These are phyloP conservation scores for Smittia aterrima DNA, from an alignment of 2,888 invertebrate genomes.

Conservation along the genomic window DNA sequence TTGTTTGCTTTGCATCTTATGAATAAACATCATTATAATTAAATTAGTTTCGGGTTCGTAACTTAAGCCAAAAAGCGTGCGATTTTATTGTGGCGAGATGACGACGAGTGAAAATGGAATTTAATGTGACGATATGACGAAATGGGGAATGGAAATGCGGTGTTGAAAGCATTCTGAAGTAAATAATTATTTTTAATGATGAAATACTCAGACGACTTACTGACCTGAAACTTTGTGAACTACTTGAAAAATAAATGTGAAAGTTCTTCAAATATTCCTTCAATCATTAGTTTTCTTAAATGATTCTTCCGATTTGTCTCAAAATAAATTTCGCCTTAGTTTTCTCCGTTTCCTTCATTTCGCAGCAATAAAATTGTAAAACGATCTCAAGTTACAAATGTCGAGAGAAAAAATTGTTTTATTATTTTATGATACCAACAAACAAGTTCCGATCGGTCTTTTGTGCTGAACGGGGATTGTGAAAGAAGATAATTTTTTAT, in stretches of 20 bases:
- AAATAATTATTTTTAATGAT: neutral
- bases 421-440: constrained; percentile 6
- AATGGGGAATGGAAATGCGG: neutral
- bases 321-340: too few relatives aligned
- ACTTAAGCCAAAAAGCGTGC: constrained; percentile 37
- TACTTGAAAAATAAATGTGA: neutral
- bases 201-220: neutral
- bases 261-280: too few relatives aligned
- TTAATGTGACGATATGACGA: neutral
- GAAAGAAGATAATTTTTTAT: constrained; percentile 38
- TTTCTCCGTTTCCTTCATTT: neutral
- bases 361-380: neutral
- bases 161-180: neutral
- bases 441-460: constrained; percentile 9
- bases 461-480: constrained; percentile 1
- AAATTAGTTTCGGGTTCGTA: constrained; percentile 37
- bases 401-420: neutral
- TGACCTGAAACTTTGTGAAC: neutral
- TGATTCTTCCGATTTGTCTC: too few relatives aligned
- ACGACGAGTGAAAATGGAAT: constrained; percentile 9
- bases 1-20: constrained; percentile 31
- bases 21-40: constrained; percentile 38
- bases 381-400: neutral
- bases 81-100: constrained; percentile 26
- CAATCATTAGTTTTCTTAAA: too few relatives aligned